phyloP scores from a whole-genome alignment of 2,113 vertebrate species.

The Boulengeromyrus knoepffleri region DNA sequence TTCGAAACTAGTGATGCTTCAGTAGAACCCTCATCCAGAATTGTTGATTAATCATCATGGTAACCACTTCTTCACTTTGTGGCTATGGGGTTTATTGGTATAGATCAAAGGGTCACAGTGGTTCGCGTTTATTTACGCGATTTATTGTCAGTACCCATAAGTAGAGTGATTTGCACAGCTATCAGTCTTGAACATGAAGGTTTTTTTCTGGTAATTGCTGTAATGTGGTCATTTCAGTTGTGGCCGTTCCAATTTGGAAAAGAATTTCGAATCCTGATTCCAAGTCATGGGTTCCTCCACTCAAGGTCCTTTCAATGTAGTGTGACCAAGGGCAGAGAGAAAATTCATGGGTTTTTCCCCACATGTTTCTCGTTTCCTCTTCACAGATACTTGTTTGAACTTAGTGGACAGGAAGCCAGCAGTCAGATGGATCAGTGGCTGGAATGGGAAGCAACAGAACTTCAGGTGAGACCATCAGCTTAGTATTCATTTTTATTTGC shows the following conservation, averaged over 20 bases:
- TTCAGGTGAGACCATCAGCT: conserved; percentile 63
- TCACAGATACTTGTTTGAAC: conserved; percentile 74
- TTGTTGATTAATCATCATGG: not conserved
- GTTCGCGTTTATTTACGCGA: not conserved
- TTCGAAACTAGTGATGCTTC: not conserved
- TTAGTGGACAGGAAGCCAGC: conserved; percentile 61
- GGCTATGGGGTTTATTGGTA: not conserved
- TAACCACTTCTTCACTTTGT: not conserved
- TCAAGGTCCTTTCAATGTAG: no score
- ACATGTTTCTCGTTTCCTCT: not conserved
- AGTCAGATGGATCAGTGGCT: conserved; percentile 74
- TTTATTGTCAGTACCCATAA: not conserved
- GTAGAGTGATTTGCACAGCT: not conserved
- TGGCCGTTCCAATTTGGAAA: not conserved
- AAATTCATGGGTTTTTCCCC: not conserved
- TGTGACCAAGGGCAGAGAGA: not conserved
- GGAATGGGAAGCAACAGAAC: conserved; percentile 82
- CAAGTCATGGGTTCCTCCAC: not conserved
- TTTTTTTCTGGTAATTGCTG: not conserved
- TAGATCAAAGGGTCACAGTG: not conserved
- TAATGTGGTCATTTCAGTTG: not conserved
- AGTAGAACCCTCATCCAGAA: not conserved
- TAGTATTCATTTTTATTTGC: conserved; percentile 13
- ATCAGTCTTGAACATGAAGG: not conserved
- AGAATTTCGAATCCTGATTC: not conserved